A percentile compares a stretch with the other conserved stretches of the same genome.
Conservation (phyloP, 2,113 vertebrate species). For the Syrmaticus mikado region DNA sequence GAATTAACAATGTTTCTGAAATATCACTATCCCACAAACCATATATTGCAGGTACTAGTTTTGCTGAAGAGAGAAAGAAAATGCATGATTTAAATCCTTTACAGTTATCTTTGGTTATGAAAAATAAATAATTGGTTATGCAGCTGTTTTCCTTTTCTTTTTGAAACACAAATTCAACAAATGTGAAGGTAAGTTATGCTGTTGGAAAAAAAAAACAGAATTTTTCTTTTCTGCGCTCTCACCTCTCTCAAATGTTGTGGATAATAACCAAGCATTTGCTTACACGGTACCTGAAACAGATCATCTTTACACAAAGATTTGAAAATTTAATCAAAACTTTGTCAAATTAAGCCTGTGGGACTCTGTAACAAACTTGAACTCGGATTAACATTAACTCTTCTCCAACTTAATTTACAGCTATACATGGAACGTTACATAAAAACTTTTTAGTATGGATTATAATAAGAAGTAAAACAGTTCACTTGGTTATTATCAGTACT, state of each 20-base stretch:
- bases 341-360: not conserved
- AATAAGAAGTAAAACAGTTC: too few relatives aligned
- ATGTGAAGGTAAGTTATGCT: not conserved
- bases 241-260: not conserved
- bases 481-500: not conserved
- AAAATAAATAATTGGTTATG: too few relatives aligned
- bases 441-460: not conserved
- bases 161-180: too few relatives aligned
- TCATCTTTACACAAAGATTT: not conserved
- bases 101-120: too few relatives aligned
- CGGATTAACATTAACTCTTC: not conserved
- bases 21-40: not conserved
- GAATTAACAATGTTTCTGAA: not conserved
- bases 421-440: not conserved
- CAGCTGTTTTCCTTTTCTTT: too few relatives aligned
- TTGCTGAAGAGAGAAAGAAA: too few relatives aligned
- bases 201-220: not conserved
- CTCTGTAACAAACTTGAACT: not conserved
- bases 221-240: not conserved
- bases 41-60: too few relatives aligned
- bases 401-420: not conserved
- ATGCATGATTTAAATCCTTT: too few relatives aligned
- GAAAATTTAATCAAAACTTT: not conserved
- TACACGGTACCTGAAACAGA: not conserved
- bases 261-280: not conserved